Base-by-base conservation (phyloP, 2,888 invertebrate genomes). In the Leptopilina drosophilae region DNA sequence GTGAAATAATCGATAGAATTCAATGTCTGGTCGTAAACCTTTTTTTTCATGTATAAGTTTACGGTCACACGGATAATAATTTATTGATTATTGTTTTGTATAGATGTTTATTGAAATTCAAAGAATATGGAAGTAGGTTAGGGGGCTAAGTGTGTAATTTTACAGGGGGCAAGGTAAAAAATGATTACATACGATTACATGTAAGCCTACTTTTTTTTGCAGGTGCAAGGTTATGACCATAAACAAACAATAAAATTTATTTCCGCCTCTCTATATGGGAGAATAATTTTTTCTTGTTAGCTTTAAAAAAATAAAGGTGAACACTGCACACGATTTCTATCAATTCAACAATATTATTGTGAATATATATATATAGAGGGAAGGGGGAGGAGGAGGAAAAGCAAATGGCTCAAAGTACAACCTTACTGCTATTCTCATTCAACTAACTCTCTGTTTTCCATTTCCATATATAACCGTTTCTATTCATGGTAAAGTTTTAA, bases 401-500 rank as follows among this genome's bases (percentile, higher is more conserved):
- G n/a, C 40, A 53, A 14, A 56, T 56, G 69, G 14, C 26, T 53
- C 26, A 49, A 49, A 56, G 49, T 9, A 1, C 14, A 9, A 53
- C n/a, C 42, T 42, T 42, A 42, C 42, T 56, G 33, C 14, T 26
- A 56, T 40, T 73, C 73, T 56, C 56, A 33, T 73, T 73, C 73
- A 73, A 73, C 56, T n/a, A 62, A n/a, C 40, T 53, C 40, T 53
- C 69, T 14, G 15, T 73, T 73, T 73, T 56, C 73, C 56, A 9
- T 56, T 73, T n/a, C 33, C 62, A 62, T 62, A 20, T 62, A 59
- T 59, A 62, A 73, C 53, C 49, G 26, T 59, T 73, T 73, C 73
- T 15, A 73, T 73, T 73, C 56, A 73, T 40, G 73, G 56, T 33
- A 59, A 73, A 73, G 73, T 73, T 73, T 73, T 73, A 73, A 73